Percentiles rank a stretch among this genome's conserved stretches.
Evolutionary conservation across 2,113 vertebrate genomes (phyloP).

Genomic region (Crotalus helleri): DNA sequence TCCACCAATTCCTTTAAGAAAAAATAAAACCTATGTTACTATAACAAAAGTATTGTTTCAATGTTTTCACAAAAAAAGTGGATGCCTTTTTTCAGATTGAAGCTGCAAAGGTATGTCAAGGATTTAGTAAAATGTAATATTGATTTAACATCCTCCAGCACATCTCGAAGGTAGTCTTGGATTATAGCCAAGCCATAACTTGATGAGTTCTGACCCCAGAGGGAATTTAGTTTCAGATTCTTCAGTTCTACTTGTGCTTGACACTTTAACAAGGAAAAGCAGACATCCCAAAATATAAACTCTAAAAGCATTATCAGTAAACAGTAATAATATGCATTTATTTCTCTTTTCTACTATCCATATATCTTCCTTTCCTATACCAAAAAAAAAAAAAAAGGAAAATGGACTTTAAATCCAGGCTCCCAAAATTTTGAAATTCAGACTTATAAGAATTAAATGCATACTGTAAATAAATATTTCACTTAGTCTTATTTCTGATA

Average conservation of each 20-base stretch:
- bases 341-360: background rate
- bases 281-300: background rate
- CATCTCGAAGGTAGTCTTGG: background rate
- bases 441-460: conserved; percentile 5
- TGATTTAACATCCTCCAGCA: background rate
- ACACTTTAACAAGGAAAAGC: background rate
- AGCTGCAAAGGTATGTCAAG: background rate
- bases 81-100: background rate
- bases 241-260: background rate
- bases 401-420: background rate
- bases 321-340: background rate
- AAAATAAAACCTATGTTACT: background rate
- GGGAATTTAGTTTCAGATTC: background rate
- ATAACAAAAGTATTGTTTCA: background rate
- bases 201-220: no score
- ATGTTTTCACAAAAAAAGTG: no score
- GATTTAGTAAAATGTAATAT: background rate
- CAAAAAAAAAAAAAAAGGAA: conserved; percentile 35
- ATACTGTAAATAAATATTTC: background rate
- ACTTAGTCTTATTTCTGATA: background rate
- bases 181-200: background rate
- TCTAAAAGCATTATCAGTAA: background rate
- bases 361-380: background rate
- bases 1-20: background rate
- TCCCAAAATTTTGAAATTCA: background rate